Conservation (phyloP, 1,140 invertebrate species). For the Potamilus streckersoni region DNA sequence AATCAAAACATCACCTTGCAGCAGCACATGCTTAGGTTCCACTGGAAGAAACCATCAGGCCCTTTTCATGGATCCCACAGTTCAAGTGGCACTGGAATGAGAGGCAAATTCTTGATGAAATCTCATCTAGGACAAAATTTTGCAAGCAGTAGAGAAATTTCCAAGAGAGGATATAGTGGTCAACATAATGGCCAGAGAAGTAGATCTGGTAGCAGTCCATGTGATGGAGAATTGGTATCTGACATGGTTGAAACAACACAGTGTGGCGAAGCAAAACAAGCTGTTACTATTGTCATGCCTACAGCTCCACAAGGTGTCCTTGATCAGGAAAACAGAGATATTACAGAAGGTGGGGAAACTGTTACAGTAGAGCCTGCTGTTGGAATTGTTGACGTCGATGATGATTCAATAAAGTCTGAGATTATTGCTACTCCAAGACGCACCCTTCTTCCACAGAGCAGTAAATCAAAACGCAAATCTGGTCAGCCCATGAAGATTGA, state of each 20-base stretch:
- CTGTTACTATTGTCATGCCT: conserved; percentile 61
- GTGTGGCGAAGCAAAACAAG: conserved; percentile 1
- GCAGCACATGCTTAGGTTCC: conserved; percentile 62
- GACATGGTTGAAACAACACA: too few species aligned
- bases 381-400: conserved; percentile 4
- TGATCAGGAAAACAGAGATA: conserved; percentile 17
- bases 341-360: conserved; percentile 15
- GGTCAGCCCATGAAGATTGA: too few species aligned
- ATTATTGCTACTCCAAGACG: conserved; percentile 49
- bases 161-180: too few species aligned
- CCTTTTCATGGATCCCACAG: too few species aligned
- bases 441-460: conserved; percentile 31
- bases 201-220: too few species aligned
- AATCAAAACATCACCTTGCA: conserved; percentile 68
- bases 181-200: too few species aligned
- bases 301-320: conserved; percentile 37
- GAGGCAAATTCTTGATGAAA: too few species aligned
- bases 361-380: conserved; percentile 25
- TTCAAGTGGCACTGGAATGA: too few species aligned
- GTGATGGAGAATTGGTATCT: too few species aligned
- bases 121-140: too few species aligned
- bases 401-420: conserved; percentile 26
- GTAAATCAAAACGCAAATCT: not conserved
- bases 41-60: conserved; percentile 13
- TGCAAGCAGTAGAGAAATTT: too few species aligned